Evolutionary conservation across 2,113 vertebrate species (phyloP).

Genomic region (Podarcis muralis): DNA sequence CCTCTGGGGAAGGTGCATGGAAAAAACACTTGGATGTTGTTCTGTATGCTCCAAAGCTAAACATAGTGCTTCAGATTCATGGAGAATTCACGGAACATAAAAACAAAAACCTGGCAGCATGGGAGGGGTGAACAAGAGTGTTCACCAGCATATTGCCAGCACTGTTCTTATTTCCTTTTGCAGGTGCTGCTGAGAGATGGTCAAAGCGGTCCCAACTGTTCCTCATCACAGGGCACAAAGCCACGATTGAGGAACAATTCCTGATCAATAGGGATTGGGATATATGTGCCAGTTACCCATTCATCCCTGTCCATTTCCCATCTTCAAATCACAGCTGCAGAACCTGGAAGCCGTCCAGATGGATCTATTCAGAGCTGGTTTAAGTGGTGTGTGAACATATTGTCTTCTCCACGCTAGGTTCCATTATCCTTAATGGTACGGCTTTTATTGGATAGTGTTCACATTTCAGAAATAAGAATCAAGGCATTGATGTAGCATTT

Average conservation of each 20-base stretch:
- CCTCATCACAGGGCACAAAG: background rate
- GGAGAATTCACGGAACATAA: background rate
- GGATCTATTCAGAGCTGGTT: background rate
- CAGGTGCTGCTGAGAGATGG: background rate
- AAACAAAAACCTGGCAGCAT: background rate
- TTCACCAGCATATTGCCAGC: background rate
- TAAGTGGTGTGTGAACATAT: background rate
- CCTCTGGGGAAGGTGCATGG: no score
- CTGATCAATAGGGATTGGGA: background rate
- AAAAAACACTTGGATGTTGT: no score
- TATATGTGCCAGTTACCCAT: conserved; percentile 2
- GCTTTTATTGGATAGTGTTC: background rate
- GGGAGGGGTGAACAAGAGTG: background rate
- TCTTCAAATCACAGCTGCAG: conserved; percentile 2
- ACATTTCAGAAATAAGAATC: background rate
- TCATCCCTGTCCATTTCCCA: background rate
- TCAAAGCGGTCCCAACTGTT: background rate
- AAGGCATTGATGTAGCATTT: background rate
- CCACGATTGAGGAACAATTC: background rate
- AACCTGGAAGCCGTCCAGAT: background rate
- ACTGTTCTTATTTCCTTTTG: background rate
- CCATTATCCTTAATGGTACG: background rate
- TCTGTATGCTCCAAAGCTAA: no score
- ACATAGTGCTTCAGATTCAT: no score
- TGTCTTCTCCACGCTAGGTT: background rate